Conservation (phyloP, 2,797 vertebrate species). For the Macropus fuliginosus region DNA sequence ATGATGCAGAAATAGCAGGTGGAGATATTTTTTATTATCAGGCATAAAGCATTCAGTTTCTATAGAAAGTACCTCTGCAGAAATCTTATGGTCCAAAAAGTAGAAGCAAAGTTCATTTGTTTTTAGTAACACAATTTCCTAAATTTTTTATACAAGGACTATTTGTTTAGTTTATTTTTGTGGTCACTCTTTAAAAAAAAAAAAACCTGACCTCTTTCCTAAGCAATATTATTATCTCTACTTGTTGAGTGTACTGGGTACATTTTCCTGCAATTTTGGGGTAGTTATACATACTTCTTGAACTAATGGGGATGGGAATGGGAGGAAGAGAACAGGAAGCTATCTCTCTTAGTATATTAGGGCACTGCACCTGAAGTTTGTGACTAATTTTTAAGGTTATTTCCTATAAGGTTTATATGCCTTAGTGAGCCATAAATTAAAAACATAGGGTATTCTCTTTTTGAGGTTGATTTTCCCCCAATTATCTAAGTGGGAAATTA, state of each 20-base stretch:
- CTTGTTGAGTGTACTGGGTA: background rate
- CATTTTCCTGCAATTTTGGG: background rate
- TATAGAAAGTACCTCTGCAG: background rate
- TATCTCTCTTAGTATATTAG: background rate
- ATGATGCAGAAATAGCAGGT: background rate
- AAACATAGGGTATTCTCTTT: background rate
- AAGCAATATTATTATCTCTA: slow-evolving; percentile 6
- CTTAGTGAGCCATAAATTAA: background rate
- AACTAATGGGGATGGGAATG: background rate
- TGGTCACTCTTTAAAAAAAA: slow-evolving; percentile 1
- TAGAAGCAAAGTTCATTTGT: slow-evolving; percentile 6
- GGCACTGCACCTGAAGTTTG: background rate
- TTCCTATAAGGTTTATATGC: background rate
- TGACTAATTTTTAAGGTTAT: background rate
- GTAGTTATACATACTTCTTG: background rate
- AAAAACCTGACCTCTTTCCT: background rate
- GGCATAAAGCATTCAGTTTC: background rate
- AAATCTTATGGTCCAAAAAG: background rate
- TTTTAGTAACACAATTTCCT: slow-evolving; percentile 30
- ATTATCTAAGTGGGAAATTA: background rate
- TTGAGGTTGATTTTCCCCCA: background rate
- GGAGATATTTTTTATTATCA: background rate
- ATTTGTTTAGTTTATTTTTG: slow-evolving; percentile 27
- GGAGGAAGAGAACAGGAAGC: background rate
- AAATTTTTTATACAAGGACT: background rate